A percentile compares a stretch with the other conserved stretches of the same genome.
phyloP scores from a whole-genome alignment of 2,113 vertebrate species.

The Butorides virescens region DNA sequence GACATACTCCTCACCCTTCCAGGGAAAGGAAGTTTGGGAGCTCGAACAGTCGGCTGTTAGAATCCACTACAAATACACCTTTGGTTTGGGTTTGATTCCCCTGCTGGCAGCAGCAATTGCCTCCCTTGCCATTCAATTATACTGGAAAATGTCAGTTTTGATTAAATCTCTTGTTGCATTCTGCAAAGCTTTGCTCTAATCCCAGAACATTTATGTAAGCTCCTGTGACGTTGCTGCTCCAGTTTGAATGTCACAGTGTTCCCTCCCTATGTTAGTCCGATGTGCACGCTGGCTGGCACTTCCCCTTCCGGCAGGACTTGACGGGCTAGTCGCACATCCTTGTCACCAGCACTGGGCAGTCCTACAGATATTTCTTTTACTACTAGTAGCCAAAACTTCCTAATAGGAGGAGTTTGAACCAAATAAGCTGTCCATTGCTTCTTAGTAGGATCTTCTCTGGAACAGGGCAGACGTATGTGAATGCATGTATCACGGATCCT shows the following conservation, averaged over 20 bases:
- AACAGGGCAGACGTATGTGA: not conserved
- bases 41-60: not conserved
- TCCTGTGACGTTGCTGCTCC: not conserved
- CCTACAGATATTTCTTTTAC: not conserved
- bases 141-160: slow-evolving; percentile 8
- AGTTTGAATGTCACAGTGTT: not conserved
- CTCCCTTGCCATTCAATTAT: not conserved
- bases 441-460: not conserved
- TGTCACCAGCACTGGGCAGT: not conserved
- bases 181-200: slow-evolving; percentile 1
- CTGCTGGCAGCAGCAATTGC: not conserved
- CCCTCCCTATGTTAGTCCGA: not conserved
- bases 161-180: slow-evolving; percentile 26
- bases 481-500: not conserved
- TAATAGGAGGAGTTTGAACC: not conserved
- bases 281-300: accelerated
- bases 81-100: not conserved
- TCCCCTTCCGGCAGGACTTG: not conserved
- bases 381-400: not conserved
- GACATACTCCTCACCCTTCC: not conserved
- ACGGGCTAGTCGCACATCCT: not conserved
- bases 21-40: not conserved
- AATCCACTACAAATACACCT: not conserved
- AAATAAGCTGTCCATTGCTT: not conserved
- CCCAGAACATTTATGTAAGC: not conserved